Base-by-base conservation (phyloP, 2,888 invertebrate species). In the Sminthurinus aureus region DNA sequence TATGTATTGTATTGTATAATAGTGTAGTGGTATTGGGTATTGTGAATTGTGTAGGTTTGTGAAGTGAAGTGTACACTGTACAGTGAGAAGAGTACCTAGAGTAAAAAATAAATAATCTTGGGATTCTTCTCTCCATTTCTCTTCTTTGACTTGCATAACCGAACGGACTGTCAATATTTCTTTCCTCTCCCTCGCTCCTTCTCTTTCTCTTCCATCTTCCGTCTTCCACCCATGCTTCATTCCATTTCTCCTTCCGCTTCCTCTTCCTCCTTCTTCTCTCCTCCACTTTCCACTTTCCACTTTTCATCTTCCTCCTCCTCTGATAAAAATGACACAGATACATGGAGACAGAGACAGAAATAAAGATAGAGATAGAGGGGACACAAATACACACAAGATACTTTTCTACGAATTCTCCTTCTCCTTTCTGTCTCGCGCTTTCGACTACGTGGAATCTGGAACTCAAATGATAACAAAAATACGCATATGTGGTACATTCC, bases 81-180 rank as follows among this genome's bases (percentile, higher is more conserved):
- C 52, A 52, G 52, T 11, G 9, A 58, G 58, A 9, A 18, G 9
- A 18, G 9, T 15, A 58, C 58, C 58, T 15, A 73, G 26, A 20
- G 26, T 73, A 52, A 24, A 77, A 77, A 77, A 38, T 38, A 38
- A 58, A 77, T 77, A 77, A 77, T 77, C 52, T 12, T 52, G 22
- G 24, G 51, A 77, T 52, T 75, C 50, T 75, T 76, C 76, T 52
- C 76, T n/a, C 71, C 24, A 71, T 79, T 66, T 79, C 66, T 66
- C 66, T 66, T 64, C 79, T 9, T 77, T 58, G 24, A 77, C 52
- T 58, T 51, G 52, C 51, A 52, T 58, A 58, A 52, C 75, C 52
- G 24, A 52, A 51, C 20, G n/a, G 20, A 20, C 76, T 79, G 66
- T 79, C 67, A 67, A 67, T 79, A 67, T 79, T 79, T 79, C 38